Conservation (phyloP, 2,797 vertebrate species). For the Adrianichthys oophorus region DNA sequence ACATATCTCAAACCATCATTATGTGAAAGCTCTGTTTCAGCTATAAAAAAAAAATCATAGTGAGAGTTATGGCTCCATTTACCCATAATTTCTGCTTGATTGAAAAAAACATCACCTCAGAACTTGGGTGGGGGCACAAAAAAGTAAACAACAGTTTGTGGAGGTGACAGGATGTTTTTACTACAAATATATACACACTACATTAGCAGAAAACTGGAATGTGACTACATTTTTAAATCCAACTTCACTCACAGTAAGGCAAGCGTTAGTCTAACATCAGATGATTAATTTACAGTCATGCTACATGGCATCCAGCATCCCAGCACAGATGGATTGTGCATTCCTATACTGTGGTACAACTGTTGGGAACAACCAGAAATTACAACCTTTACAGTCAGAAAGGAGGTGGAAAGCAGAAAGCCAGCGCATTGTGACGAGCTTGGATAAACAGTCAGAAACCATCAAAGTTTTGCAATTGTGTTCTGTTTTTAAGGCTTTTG, state of each 20-base stretch:
- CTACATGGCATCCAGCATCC: conserved; percentile 40
- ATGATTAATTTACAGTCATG: conserved; percentile 55
- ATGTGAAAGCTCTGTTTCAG: too few relatives aligned
- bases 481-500: conserved; percentile 57
- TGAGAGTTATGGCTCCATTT: too few relatives aligned
- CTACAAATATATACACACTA: conserved; percentile 72
- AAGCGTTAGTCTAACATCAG: conserved; percentile 54
- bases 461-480: conserved; percentile 34
- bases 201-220: conserved; percentile 64
- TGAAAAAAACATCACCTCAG: too few relatives aligned
- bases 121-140: conserved; percentile 1
- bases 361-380: neutral
- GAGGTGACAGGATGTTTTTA: conserved; percentile 53
- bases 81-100: too few relatives aligned
- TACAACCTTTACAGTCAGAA: neutral
- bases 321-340: conserved; percentile 53
- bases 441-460: conserved; percentile 34
- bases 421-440: conserved; percentile 8
- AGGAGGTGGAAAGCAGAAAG: conserved; percentile 5
- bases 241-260: conserved; percentile 59
- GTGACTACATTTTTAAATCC: conserved; percentile 58
- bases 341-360: conserved; percentile 57
- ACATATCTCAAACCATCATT: too few relatives aligned
- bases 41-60: too few relatives aligned
- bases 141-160: conserved; percentile 39